Base-by-base conservation (phyloP, 2,113 vertebrate genomes). In the Carollia perspicillata region DNA sequence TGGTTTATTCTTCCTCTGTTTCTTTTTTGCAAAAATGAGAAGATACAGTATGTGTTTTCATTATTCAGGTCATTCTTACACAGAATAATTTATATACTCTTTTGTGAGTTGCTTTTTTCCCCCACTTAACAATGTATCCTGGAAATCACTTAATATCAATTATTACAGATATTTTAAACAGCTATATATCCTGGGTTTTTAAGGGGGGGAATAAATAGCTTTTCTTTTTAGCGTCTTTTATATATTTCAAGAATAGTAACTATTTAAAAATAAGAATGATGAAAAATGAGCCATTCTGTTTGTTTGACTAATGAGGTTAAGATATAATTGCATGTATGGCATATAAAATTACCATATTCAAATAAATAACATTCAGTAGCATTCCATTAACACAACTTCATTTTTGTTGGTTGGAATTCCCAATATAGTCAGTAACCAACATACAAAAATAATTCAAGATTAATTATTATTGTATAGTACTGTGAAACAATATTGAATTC, bases 311-410 rank as follows among this genome's bases (percentile, higher is more conserved):
- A 44, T 69, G 20, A 69, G 33, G 0, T 94, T 93, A 94, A 93
- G 63, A 85, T 14, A 80, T n/a, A 95, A 92, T 17, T 96, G n/a
- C 4, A 53, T 40, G 8, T 44, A 49, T 77, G 51, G 14, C 28
- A 96, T 51, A 86, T 63, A 13, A 80, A 92, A 95, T 79, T 51
- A 84, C 16, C 40, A 86, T 30, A 94, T 68, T 89, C 83, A 58
- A 92, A 89, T 28, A 75, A 78, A 80, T 65, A 77, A 53, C 30
- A 74, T 60, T 83, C 33, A 47, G 37, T 78, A 78, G 75, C 60
- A 96, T 49, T 89, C n/a, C 71, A 66, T 66, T 90, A 93, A 86
- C 17, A 71, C 93, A 69, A 89, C 55, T 93, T 96, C 26, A 75
- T 80, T 51, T 91, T 85, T 90, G 35, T 44, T 74, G 65, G 13